These are phyloP conservation scores for Gastrophysa polygoni DNA, from an alignment of 2,888 invertebrate species.

Conservation along the genomic window DNA sequence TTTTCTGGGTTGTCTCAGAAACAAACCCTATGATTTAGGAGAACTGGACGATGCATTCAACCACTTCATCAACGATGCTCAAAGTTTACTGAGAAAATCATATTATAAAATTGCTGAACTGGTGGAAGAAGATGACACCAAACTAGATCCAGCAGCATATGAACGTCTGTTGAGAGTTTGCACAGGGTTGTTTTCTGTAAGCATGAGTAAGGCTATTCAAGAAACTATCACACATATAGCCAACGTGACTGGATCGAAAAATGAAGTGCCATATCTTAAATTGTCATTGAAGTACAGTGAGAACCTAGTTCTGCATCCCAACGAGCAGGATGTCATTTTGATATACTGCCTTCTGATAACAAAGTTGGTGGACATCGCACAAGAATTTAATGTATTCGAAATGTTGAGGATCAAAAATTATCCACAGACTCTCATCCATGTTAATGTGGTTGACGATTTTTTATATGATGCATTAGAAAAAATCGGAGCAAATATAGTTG, in stretches of 20 bases:
- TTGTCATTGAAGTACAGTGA: constrained; percentile 53
- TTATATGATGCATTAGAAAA: constrained; percentile 60
- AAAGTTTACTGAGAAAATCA: constrained; percentile 41
- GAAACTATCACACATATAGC: constrained; percentile 70
- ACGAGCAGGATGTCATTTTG: constrained; percentile 62
- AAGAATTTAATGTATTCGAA: constrained; percentile 41
- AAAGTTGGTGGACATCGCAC: constrained; percentile 37
- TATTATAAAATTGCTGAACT: constrained; percentile 42
- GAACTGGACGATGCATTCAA: constrained; percentile 43
- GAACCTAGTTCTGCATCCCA: constrained; percentile 63
- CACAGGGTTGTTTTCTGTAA: constrained; percentile 62
- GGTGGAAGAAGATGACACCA: constrained; percentile 39
- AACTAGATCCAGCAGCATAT: constrained; percentile 28
- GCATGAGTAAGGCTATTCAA: constrained; percentile 71
- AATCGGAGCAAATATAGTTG: constrained; percentile 61
- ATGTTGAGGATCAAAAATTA: constrained; percentile 39
- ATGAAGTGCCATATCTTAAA: constrained; percentile 67
- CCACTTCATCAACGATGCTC: constrained; percentile 40
- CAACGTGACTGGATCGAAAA: constrained; percentile 61
- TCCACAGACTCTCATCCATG: constrained; percentile 39
- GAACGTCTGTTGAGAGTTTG: constrained; percentile 36
- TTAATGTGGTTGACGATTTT: constrained; percentile 49
- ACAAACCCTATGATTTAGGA: constrained; percentile 41
- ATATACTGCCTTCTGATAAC: constrained; percentile 65
- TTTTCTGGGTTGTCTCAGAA: constrained; percentile 45